Percentiles rank a stretch among this genome's conserved stretches.
Evolutionary conservation across 2,113 vertebrate species (phyloP).

Genomic region (Rhipidura dahli): DNA sequence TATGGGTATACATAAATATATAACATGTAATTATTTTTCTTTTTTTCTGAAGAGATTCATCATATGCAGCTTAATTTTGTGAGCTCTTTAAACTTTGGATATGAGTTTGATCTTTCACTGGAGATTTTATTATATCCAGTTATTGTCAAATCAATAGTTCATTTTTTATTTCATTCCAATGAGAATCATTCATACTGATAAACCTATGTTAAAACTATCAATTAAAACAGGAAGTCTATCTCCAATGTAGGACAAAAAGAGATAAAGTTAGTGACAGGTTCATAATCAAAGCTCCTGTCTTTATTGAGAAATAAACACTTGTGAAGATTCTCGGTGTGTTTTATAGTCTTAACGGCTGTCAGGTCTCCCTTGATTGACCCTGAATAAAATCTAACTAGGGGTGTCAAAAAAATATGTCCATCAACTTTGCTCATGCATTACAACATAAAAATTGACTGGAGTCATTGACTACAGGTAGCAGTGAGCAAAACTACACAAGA

Average conservation of each 20-base stretch:
- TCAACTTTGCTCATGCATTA: constrained; percentile 76
- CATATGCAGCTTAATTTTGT: neutral
- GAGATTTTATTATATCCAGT: neutral
- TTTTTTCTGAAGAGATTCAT: neutral
- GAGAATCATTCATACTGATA: neutral
- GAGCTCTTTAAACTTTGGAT: neutral
- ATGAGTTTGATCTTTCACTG: neutral
- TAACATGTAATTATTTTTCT: neutral
- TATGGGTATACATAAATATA: neutral
- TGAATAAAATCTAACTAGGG: constrained; percentile 73
- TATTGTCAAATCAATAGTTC: neutral
- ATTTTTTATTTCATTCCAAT: constrained; percentile 38
- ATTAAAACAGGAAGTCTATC: neutral
- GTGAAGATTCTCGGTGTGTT: constrained; percentile 29
- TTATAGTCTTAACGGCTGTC: constrained; percentile 61
- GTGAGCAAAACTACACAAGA: constrained; percentile 73
- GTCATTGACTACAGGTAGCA: constrained; percentile 74
- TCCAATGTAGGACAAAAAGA: neutral
- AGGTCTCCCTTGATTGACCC: constrained; percentile 69
- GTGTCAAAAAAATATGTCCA: constrained; percentile 73
- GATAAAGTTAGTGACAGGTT: constrained; percentile 1
- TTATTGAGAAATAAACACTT: constrained; percentile 61
- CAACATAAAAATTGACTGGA: constrained; percentile 78
- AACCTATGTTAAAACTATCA: constrained; percentile 12
- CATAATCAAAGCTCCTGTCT: neutral